phyloP scores from a whole-genome alignment of 2,797 vertebrate species.

The Microctenopoma lineatum region DNA sequence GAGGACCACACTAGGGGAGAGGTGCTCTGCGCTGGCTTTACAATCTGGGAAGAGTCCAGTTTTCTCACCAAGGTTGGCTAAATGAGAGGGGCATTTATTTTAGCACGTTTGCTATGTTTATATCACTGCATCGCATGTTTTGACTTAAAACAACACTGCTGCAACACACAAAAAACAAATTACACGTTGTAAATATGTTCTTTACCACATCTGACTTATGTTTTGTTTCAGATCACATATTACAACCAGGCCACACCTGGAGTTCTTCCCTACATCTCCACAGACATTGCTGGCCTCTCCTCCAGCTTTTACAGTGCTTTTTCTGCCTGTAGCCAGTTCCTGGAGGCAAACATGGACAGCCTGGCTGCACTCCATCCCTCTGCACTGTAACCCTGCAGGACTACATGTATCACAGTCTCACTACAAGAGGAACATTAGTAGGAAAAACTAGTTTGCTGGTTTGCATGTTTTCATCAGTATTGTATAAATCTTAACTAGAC shows the following conservation, averaged over 20 bases:
- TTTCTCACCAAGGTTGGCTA: conserved; percentile 87
- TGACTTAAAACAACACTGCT: neutral
- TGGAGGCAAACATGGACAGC: conserved; percentile 88
- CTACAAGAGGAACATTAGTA: conserved; percentile 17
- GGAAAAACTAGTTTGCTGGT: conserved; percentile 6
- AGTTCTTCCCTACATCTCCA: conserved; percentile 92
- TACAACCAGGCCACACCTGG: conserved; percentile 94
- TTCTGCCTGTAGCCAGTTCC: conserved; percentile 88
- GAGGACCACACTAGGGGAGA: conserved; percentile 87
- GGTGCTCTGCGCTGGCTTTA: conserved; percentile 94
- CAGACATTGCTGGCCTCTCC: conserved; percentile 91
- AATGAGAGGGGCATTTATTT: conserved; percentile 21
- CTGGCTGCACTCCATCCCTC: conserved; percentile 41
- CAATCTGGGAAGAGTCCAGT: conserved; percentile 87
- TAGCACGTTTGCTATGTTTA: neutral
- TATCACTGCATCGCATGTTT: neutral
- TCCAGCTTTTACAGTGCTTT: conserved; percentile 88
- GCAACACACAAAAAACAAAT: neutral
- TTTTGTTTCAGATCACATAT: conserved; percentile 89
- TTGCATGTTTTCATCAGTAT: conserved; percentile 27
- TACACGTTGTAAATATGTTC: neutral
- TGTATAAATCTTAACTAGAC: conserved; percentile 11
- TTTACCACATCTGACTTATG: neutral
- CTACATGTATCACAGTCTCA: neutral
- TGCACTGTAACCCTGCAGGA: conserved; percentile 32